Evolutionary conservation across 2,888 invertebrate genomes (phyloP).

Genomic region (Stenodema calcarata): DNA sequence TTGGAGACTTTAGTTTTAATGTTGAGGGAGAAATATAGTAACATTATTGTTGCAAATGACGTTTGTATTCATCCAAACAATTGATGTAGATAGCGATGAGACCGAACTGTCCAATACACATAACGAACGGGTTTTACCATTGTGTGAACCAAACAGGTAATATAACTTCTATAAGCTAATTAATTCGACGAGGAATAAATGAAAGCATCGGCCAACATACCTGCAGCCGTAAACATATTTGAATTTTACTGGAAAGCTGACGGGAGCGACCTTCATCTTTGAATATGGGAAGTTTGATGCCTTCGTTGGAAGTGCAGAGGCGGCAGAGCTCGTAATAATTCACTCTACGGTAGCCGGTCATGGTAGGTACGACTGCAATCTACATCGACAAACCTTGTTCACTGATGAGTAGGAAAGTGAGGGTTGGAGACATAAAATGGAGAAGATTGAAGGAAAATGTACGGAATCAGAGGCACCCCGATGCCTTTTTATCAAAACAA

Average conservation of each 20-base stretch:
- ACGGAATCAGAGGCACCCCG: neutral
- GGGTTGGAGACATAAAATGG: neutral
- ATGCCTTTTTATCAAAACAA: neutral
- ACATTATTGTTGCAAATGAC: too few species aligned
- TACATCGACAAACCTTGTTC: neutral
- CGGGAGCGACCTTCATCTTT: conserved; percentile 71
- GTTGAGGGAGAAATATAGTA: too few species aligned
- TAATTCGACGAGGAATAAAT: too few species aligned
- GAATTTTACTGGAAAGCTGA: conserved; percentile 71
- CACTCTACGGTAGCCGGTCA: conserved; percentile 74
- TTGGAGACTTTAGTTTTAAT: too few species aligned
- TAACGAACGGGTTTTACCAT: too few species aligned
- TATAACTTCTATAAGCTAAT: too few species aligned
- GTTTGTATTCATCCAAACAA: too few species aligned
- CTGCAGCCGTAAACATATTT: conserved; percentile 70
- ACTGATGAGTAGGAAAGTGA: neutral
- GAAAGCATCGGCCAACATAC: conserved; percentile 61
- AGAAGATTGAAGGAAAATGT: neutral
- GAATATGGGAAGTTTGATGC: conserved; percentile 72
- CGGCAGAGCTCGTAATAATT: conserved; percentile 76
- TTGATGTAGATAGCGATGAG: too few species aligned
- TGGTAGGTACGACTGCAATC: conserved; percentile 57
- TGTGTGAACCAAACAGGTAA: too few species aligned
- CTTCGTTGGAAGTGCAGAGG: conserved; percentile 72
- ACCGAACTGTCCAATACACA: too few species aligned